These are phyloP conservation scores for Planococcus citri DNA, from an alignment of 1,140 invertebrate species.

Conservation along the genomic window DNA sequence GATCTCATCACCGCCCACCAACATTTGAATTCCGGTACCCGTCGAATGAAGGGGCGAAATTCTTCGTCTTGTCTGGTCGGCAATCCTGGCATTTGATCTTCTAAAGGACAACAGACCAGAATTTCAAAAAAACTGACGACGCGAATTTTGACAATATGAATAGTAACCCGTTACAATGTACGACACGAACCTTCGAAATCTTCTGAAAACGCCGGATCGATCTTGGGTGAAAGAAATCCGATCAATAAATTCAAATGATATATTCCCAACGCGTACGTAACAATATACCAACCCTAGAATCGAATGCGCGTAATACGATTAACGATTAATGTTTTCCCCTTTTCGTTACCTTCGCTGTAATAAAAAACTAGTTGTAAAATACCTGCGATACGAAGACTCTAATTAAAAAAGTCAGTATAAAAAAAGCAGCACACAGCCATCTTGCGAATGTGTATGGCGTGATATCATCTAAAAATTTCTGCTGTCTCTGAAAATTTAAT, in stretches of 20 bases:
- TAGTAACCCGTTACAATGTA: too few species aligned
- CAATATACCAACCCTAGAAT: constrained; percentile 96
- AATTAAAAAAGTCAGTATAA: too few species aligned
- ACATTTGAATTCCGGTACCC: constrained; percentile 99
- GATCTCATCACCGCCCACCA: constrained; percentile 96
- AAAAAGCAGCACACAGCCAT: too few species aligned
- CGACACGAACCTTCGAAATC: constrained; percentile 79
- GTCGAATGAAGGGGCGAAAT: constrained; percentile 94
- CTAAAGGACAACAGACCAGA: constrained; percentile 31
- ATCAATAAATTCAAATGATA: constrained; percentile 99
- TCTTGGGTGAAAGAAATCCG: constrained; percentile 98
- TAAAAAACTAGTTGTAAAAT: too few species aligned
- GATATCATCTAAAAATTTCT: too few species aligned
- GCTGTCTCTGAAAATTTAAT: too few species aligned
- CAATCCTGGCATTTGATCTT: constrained; percentile 78
- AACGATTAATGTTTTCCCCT: too few species aligned
- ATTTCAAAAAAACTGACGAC: neutral
- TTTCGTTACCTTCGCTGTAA: too few species aligned
- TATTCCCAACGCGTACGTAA: constrained; percentile 96
- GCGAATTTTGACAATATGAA: constrained; percentile 10
- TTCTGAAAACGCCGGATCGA: constrained; percentile 77
- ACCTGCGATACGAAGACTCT: too few species aligned
- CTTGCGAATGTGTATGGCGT: too few species aligned
- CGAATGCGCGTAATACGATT: too few species aligned
- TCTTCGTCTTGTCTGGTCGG: constrained; percentile 93